Conservation (phyloP, 1,140 invertebrate species). For the Laupala kohalensis region DNA sequence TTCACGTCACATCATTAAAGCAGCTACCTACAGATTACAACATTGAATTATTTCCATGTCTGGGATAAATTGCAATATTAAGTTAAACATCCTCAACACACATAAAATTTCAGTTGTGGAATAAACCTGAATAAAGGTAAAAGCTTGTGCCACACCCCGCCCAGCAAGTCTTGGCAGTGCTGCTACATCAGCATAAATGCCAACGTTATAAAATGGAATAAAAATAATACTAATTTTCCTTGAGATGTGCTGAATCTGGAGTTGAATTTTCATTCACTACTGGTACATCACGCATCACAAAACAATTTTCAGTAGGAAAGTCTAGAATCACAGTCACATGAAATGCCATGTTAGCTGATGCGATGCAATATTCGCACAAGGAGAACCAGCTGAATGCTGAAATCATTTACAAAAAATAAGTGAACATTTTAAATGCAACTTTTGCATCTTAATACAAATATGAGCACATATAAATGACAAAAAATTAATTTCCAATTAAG, state of each 20-base stretch:
- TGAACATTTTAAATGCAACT: no score
- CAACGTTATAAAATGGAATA: neutral
- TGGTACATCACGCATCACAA: conserved; percentile 37
- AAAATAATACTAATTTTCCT: conserved; percentile 1
- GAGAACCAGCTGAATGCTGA: conserved; percentile 89
- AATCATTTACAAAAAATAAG: conserved; percentile 28
- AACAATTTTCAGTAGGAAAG: conserved; percentile 65
- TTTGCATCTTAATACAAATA: no score
- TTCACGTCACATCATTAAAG: no score
- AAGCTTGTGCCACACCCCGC: neutral
- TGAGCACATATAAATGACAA: no score
- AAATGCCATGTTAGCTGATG: conserved; percentile 80
- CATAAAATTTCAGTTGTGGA: no score
- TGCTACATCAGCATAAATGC: neutral
- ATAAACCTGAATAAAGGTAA: no score
- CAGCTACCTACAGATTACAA: no score
- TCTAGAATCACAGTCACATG: conserved; percentile 76
- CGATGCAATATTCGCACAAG: conserved; percentile 80
- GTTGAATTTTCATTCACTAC: neutral
- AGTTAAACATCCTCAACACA: no score
- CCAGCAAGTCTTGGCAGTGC: neutral
- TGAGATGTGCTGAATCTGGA: neutral
- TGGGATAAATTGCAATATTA: no score
- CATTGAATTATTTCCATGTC: no score
- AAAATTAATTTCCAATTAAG: no score